Evolutionary conservation across 2,888 invertebrate species (phyloP), one percentile per base, ranked within the genome.

Genomic region (Metellina segmentata): DNA sequence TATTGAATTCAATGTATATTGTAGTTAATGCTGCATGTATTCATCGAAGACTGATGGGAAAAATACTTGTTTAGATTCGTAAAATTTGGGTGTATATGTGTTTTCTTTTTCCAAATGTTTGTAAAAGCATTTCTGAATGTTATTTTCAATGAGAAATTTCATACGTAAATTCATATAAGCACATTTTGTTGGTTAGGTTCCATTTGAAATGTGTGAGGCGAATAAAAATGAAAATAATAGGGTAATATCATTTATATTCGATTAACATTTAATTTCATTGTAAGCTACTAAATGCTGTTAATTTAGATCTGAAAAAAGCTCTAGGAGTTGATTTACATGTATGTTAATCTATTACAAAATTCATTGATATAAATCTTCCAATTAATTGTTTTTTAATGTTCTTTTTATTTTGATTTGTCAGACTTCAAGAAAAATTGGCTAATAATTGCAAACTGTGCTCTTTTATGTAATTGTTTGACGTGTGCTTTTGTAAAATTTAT

Each of bases 401-500:
- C 13, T 61, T 61, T 61, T 11, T 61, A 61, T 9, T 61, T 61
- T 61, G 16, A 11, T 16, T 61, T 16, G 5, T 61, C 0, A 16
- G 61, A 61, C 9, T 61, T 61, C 16, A 16, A 61, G 61, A 61
- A 61, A 61, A 61, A 16, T 61, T 5, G 61, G 61, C 9, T 61
- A 34, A 8, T 61, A 61, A 34, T 34, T 34, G 34, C 34, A 34
- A 61, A 16, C 34, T 34, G 34, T 34, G 4, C 34, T 34, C 34
- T 34, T 34, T 34, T 34, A 61, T 61, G 61, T 61, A 61, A 11
- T 61, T 61, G 61, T 61, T 61, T 61, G 16, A 16, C 9, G 61
- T 61, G 61, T 61, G 61, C 61, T 72, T 79, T 79, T 79, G 79
- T 79, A 79, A 61, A 79, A 77, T n/a, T 51, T n/a, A 77, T 79